These are phyloP conservation scores for Dilophus febrilis DNA, from an alignment of 2,888 invertebrate genomes.

Conservation along the genomic window DNA sequence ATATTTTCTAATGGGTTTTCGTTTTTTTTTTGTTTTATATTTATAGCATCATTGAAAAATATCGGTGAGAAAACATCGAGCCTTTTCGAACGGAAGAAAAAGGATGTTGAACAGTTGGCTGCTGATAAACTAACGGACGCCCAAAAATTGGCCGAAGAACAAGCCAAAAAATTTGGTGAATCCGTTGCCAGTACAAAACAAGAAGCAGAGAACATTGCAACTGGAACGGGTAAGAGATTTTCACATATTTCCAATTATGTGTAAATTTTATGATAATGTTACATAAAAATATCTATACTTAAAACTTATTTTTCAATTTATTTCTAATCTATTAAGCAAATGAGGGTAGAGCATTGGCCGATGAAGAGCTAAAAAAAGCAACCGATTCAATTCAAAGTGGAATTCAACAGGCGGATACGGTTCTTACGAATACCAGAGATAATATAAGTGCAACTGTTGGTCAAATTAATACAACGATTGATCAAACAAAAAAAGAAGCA, in stretches of 20 bases:
- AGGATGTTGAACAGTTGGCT: slow-evolving; percentile 46
- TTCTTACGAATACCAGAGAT: background rate
- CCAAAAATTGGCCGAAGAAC: slow-evolving; percentile 43
- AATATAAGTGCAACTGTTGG: slow-evolving; percentile 19
- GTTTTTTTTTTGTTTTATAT: slow-evolving; percentile 1
- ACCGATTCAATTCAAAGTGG: slow-evolving; percentile 25
- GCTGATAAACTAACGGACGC: slow-evolving; percentile 43
- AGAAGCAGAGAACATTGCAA: slow-evolving; percentile 34
- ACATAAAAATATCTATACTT: too few relatives aligned
- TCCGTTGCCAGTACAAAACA: slow-evolving; percentile 38
- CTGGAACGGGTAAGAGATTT: slow-evolving; percentile 31
- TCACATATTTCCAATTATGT: too few relatives aligned
- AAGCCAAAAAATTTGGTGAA: slow-evolving; percentile 44
- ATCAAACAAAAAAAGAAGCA: slow-evolving; percentile 25
- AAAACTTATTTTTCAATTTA: background rate
- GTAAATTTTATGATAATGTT: too few relatives aligned
- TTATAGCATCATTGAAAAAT: slow-evolving; percentile 48
- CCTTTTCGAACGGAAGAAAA: slow-evolving; percentile 54
- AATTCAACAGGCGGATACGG: background rate
- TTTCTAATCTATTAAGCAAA: slow-evolving; percentile 16
- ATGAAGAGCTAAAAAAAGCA: slow-evolving; percentile 23
- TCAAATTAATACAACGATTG: slow-evolving; percentile 19
- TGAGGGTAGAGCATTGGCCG: slow-evolving; percentile 28
- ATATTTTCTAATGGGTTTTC: background rate
- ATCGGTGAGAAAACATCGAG: slow-evolving; percentile 55